These are phyloP conservation scores for Drosophila kambysellisi DNA, from an alignment of 2,888 invertebrate species.

Conservation along the genomic window DNA sequence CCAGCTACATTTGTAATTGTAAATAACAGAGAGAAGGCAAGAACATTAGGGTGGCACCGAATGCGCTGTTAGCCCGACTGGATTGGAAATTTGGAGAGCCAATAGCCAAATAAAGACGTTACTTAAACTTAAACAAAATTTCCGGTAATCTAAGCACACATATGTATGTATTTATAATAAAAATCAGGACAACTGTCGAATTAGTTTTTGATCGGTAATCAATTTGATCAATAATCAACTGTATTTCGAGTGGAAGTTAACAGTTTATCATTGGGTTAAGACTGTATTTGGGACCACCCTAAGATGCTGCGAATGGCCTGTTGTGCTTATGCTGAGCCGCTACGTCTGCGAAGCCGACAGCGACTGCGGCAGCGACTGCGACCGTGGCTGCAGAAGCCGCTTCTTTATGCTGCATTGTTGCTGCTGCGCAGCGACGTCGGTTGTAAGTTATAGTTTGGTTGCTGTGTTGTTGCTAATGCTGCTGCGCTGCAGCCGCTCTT, in stretches of 20 bases:
- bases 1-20: constrained; percentile 58
- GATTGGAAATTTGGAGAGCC: constrained; percentile 31
- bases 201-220: background rate
- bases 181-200: background rate
- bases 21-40: constrained; percentile 40
- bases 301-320: constrained; percentile 54
- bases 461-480: constrained; percentile 12
- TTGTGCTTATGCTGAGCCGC: constrained; percentile 36
- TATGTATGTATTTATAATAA: background rate
- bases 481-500: constrained; percentile 26
- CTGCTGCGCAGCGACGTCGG: constrained; percentile 16
- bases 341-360: constrained; percentile 7
- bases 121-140: background rate
- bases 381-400: constrained; percentile 17
- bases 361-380: constrained; percentile 13
- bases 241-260: background rate
- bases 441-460: constrained; percentile 44
- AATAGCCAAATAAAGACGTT: background rate
- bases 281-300: constrained; percentile 39
- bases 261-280: background rate
- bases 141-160: background rate
- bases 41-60: constrained; percentile 60
- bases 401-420: constrained; percentile 29
- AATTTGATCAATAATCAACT: background rate
- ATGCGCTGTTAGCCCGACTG: constrained; percentile 15